phyloP scores from a whole-genome alignment of 2,888 invertebrate genomes.

The Thecophora atra region DNA sequence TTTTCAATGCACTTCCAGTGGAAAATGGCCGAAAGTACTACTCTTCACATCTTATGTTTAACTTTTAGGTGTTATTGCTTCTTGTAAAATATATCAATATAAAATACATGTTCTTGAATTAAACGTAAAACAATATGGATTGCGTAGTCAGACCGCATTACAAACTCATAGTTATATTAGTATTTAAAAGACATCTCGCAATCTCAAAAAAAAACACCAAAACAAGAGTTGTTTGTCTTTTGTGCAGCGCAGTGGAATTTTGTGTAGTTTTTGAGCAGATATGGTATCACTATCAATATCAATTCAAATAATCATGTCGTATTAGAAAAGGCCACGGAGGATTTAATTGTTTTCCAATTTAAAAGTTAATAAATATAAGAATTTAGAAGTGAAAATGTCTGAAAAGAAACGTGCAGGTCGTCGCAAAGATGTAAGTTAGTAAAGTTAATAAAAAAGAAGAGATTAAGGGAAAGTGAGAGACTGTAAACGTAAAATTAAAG shows the following conservation, averaged over 20 bases:
- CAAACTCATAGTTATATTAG: no score
- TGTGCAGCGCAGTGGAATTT: background rate
- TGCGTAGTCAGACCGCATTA: no score
- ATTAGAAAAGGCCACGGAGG: constrained; percentile 16
- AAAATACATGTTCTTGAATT: no score
- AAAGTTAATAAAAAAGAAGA: background rate
- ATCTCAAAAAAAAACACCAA: no score
- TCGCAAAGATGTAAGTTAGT: constrained; percentile 63
- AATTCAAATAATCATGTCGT: constrained; percentile 17
- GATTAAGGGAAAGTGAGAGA: background rate
- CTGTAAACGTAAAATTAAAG: background rate
- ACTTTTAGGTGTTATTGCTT: no score
- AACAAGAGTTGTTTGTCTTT: no score
- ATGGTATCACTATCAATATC: constrained; percentile 24
- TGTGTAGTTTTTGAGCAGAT: background rate
- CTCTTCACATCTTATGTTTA: no score
- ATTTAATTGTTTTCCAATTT: constrained; percentile 17
- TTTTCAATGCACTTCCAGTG: no score
- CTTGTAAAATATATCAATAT: no score
- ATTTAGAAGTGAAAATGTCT: constrained; percentile 54
- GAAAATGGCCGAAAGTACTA: no score
- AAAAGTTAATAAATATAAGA: constrained; percentile 2
- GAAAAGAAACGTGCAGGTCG: constrained; percentile 64
- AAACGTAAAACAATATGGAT: no score
- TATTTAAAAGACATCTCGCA: no score